These are phyloP conservation scores for Hippocampus abdominalis DNA, from an alignment of 2,113 vertebrate genomes.

Conservation along the genomic window DNA sequence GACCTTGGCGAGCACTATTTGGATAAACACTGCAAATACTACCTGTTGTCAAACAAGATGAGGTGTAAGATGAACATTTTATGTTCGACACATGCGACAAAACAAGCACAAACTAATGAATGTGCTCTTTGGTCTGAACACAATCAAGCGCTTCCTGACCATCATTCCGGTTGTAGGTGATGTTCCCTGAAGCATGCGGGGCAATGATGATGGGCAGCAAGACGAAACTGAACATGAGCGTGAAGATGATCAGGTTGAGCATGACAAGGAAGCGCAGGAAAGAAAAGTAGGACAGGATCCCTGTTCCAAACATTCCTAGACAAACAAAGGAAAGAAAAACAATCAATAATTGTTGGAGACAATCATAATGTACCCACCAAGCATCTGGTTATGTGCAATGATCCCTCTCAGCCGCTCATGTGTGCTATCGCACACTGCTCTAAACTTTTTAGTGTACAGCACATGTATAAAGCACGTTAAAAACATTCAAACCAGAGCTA, in stretches of 20 bases:
- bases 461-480: no score
- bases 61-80: background rate
- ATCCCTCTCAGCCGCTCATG: no score
- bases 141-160: slow-evolving; percentile 29
- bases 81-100: background rate
- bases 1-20: slow-evolving; percentile 65
- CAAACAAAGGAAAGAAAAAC: slow-evolving; percentile 19
- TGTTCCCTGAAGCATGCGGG: slow-evolving; percentile 68
- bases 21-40: slow-evolving; percentile 74
- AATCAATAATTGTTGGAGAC: background rate
- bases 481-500: no score
- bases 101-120: background rate
- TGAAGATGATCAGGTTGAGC: slow-evolving; percentile 86
- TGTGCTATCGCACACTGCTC: no score
- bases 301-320: slow-evolving; percentile 89
- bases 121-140: background rate
- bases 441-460: no score
- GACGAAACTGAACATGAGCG: slow-evolving; percentile 86
- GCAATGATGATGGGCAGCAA: slow-evolving; percentile 79
- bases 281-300: slow-evolving; percentile 92
- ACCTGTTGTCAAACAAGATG: slow-evolving; percentile 63
- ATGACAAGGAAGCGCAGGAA: slow-evolving; percentile 92
- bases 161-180: slow-evolving; percentile 53
- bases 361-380: background rate
- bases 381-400: background rate